phyloP scores from a whole-genome alignment of 2,797 vertebrate species.

The Hippopotamyrus pictus region DNA sequence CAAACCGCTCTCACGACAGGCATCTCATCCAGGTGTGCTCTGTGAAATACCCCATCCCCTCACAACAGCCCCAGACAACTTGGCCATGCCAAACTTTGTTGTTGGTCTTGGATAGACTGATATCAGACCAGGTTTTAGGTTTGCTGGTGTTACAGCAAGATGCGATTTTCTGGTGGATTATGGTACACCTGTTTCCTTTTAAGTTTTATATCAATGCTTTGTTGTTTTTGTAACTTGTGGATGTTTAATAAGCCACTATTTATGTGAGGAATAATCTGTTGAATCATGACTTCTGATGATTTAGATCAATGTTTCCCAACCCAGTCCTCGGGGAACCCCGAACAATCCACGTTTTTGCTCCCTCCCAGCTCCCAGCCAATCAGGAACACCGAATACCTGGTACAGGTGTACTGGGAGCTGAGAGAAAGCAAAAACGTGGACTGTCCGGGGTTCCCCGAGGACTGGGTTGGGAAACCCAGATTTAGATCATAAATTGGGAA shows the following conservation, averaged over 20 bases:
- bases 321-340: no score
- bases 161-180: neutral
- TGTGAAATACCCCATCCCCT: neutral
- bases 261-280: neutral
- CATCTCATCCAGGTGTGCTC: slow-evolving; percentile 55
- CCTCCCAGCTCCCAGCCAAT: no score
- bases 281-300: neutral
- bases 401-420: no score
- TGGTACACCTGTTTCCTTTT: neutral
- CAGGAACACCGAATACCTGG: no score
- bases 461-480: neutral
- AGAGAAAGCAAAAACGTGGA: no score
- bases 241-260: neutral
- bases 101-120: neutral
- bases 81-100: neutral
- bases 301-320: neutral
- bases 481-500: neutral
- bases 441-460: no score
- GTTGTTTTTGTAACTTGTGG: neutral
- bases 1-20: slow-evolving; percentile 36
- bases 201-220: neutral
- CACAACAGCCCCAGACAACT: neutral
- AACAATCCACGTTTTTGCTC: no score
- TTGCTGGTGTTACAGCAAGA: neutral
- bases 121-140: neutral